A percentile compares a stretch with the other conserved stretches of the same genome.
Conservation (phyloP, 2,797 vertebrate species). For the Takifugu rubripes region DNA sequence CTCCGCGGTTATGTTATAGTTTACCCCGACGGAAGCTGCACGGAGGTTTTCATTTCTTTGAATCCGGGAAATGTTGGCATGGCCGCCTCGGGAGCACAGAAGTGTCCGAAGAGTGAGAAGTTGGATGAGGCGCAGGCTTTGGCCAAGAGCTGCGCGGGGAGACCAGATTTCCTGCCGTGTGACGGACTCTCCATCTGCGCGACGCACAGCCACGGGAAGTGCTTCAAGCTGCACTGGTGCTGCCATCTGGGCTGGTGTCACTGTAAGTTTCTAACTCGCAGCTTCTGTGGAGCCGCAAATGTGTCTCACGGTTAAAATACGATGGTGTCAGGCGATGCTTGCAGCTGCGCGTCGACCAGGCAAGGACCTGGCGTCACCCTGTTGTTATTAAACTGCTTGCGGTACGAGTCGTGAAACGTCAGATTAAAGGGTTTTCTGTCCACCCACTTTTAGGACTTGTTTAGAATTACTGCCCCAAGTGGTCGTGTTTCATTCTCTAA, state of each 20-base stretch:
- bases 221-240: constrained; percentile 99
- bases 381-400: neutral
- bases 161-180: constrained; percentile 97
- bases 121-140: constrained; percentile 97
- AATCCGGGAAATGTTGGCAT: constrained; percentile 71
- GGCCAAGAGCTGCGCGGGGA: constrained; percentile 93
- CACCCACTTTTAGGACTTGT: neutral
- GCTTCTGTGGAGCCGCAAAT: neutral
- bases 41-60: neutral
- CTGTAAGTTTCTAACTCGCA: constrained; percentile 83
- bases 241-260: constrained; percentile 99
- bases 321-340: no score
- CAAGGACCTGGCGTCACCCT: neutral
- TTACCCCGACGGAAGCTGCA: constrained; percentile 29
- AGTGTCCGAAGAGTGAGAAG: constrained; percentile 90
- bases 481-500: neutral
- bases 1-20: constrained; percentile 47
- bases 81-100: constrained; percentile 74
- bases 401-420: neutral
- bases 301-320: no score
- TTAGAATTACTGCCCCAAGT: neutral
- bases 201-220: constrained; percentile 98
- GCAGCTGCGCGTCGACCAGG: neutral
- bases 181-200: constrained; percentile 97
- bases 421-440: neutral